Conservation (phyloP, 2,888 invertebrate species). For the Caenorhabditis auriculariae region DNA sequence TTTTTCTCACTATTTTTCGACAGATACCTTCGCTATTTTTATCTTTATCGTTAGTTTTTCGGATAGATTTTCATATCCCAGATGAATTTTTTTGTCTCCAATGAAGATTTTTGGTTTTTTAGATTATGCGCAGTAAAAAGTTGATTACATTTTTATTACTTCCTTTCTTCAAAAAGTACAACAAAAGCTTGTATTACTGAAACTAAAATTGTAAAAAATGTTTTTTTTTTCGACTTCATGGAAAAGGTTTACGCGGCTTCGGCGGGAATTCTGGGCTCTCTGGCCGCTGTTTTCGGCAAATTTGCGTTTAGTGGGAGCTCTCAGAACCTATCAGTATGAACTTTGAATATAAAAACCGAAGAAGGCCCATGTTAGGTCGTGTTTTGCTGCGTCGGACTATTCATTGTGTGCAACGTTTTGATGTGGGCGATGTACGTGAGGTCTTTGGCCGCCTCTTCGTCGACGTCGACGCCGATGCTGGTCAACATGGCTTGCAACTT, state of each 20-base stretch:
- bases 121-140: too few relatives aligned
- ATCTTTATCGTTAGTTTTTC: too few relatives aligned
- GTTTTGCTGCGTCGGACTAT: constrained; percentile 4
- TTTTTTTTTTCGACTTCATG: too few relatives aligned
- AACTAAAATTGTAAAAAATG: too few relatives aligned
- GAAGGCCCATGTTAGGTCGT: not conserved
- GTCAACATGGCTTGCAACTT: constrained; percentile 29
- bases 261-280: constrained; percentile 23
- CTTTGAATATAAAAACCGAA: not conserved
- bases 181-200: too few relatives aligned
- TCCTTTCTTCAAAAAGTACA: too few relatives aligned
- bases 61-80: too few relatives aligned
- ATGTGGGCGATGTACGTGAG: constrained; percentile 28
- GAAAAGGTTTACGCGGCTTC: constrained; percentile 9
- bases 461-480: constrained; percentile 19
- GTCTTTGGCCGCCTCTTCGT: constrained; percentile 10
- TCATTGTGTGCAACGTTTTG: constrained; percentile 14
- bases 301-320: constrained; percentile 13
- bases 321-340: not conserved
- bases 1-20: too few relatives aligned
- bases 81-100: too few relatives aligned
- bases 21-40: too few relatives aligned
- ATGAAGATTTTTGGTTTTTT: too few relatives aligned
- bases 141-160: too few relatives aligned
- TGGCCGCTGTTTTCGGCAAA: constrained; percentile 22